A percentile compares a stretch with the other conserved stretches of the same genome.
Evolutionary conservation across 1,140 invertebrate species (phyloP).

Genomic region (Diachasmimorpha longicaudata): DNA sequence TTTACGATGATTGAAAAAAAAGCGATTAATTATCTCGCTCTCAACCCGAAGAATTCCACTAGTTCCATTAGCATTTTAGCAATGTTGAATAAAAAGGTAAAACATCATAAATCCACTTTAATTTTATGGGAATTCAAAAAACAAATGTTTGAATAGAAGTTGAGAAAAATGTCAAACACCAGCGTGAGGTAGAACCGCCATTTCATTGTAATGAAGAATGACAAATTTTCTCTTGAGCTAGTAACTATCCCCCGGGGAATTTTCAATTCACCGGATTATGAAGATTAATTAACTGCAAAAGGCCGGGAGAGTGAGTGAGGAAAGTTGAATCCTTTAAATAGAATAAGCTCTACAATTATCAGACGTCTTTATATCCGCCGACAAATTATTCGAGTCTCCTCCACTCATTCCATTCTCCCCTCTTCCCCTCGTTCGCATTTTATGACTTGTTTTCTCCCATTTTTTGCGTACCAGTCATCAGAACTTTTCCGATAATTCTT

Average conservation of each 20-base stretch:
- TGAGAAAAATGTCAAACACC: background rate
- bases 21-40: background rate
- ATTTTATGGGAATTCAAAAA: background rate
- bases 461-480: background rate
- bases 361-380: background rate
- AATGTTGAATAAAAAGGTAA: too few species aligned
- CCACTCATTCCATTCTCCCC: background rate
- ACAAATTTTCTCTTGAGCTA: background rate
- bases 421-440: background rate
- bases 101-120: background rate
- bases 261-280: conserved; percentile 37
- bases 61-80: too few species aligned
- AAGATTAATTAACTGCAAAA: conserved; percentile 45
- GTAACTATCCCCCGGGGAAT: conserved; percentile 1
- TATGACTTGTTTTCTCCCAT: background rate
- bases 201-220: background rate
- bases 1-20: background rate
- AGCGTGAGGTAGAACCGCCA: background rate
- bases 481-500: background rate
- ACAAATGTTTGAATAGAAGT: background rate
- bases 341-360: conserved; percentile 21
- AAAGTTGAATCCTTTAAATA: conserved; percentile 41
- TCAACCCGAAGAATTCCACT: background rate
- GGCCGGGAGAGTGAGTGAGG: conserved; percentile 22
- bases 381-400: conserved; percentile 8